phyloP scores from a whole-genome alignment of 2,113 vertebrate genomes.

The Labeo catla region DNA sequence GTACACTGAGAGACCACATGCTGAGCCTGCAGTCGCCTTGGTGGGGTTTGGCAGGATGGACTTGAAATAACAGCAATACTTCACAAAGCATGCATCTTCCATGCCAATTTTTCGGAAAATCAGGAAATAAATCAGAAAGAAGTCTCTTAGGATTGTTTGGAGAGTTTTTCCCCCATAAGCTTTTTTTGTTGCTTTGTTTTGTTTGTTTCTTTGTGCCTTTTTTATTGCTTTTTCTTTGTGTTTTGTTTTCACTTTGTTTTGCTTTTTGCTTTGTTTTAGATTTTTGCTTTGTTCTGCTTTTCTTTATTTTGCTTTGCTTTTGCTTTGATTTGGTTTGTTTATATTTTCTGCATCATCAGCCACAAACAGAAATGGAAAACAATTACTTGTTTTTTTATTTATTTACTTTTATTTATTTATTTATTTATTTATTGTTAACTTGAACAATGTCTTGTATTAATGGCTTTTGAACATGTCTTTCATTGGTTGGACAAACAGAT shows the following conservation, averaged over 20 bases:
- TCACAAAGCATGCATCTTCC: conserved; percentile 1
- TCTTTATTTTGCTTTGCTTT: too few relatives aligned
- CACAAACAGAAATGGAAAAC: not conserved
- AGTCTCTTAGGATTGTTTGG: not conserved
- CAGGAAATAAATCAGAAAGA: not conserved
- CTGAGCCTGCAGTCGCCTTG: not conserved
- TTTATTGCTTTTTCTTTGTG: too few relatives aligned
- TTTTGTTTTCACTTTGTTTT: too few relatives aligned
- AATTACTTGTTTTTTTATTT: not conserved
- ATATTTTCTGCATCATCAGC: too few relatives aligned
- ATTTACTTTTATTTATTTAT: not conserved
- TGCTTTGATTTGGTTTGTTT: too few relatives aligned
- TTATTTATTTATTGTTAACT: not conserved
- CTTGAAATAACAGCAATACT: conserved; percentile 16
- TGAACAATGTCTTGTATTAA: not conserved
- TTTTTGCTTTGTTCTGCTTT: too few relatives aligned
- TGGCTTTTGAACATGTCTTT: too few relatives aligned
- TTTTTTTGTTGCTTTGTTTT: not conserved
- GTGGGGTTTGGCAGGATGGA: conserved; percentile 3
- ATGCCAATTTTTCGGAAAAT: not conserved
- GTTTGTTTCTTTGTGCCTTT: too few relatives aligned
- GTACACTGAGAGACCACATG: conserved; percentile 21
- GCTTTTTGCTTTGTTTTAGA: too few relatives aligned
- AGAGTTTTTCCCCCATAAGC: not conserved
- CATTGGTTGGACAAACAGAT: too few relatives aligned